Evolutionary conservation across 2,888 invertebrate species (phyloP).

Genomic region (Netelia fuscicornis): DNA sequence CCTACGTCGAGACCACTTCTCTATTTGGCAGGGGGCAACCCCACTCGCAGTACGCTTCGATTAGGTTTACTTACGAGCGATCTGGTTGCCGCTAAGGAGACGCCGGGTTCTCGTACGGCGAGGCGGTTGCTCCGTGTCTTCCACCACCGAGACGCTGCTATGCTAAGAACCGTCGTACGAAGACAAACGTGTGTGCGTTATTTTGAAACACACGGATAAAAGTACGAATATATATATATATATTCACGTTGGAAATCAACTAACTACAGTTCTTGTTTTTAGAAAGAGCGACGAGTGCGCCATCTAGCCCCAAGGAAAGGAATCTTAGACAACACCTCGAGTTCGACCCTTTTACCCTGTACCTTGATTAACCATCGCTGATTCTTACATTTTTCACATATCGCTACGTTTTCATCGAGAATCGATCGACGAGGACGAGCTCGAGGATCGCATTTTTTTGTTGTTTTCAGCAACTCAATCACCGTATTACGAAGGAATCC

Average conservation of each 20-base stretch:
- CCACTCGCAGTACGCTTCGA: conserved; percentile 75
- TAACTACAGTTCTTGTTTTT: too few relatives aligned
- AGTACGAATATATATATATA: background rate
- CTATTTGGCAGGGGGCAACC: conserved; percentile 79
- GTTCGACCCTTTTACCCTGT: too few relatives aligned
- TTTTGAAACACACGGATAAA: background rate
- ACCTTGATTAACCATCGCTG: background rate
- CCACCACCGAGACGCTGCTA: background rate
- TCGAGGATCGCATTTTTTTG: background rate
- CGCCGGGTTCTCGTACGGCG: conserved; percentile 72
- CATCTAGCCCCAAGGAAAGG: too few relatives aligned
- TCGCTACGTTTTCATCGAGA: background rate
- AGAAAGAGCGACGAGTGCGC: too few relatives aligned
- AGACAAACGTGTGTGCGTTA: background rate
- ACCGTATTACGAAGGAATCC: background rate
- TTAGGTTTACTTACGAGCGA: conserved; percentile 79
- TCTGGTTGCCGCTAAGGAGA: conserved; percentile 78
- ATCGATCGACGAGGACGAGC: background rate
- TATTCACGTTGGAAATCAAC: too few relatives aligned
- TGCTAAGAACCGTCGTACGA: background rate
- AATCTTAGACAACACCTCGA: too few relatives aligned
- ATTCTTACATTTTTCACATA: background rate
- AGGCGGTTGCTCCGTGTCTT: conserved; percentile 7
- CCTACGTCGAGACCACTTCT: conserved; percentile 81
- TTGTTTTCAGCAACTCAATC: background rate